These are phyloP conservation scores for Lethocerus indicus DNA, from an alignment of 1,140 invertebrate species.

Conservation along the genomic window DNA sequence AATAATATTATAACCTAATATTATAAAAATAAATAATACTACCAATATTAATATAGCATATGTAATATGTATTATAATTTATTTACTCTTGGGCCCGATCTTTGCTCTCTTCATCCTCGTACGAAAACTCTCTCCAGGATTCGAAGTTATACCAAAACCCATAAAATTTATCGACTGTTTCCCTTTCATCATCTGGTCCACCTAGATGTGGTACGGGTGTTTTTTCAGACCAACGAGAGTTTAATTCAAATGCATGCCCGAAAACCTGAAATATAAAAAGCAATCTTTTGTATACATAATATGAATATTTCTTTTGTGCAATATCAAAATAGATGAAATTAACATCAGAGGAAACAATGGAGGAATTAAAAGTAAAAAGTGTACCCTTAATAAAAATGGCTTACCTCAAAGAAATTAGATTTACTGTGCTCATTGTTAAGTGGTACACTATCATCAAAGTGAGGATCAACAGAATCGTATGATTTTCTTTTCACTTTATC, in stretches of 20 bases:
- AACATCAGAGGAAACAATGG: no score
- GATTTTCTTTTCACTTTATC: slow-evolving; percentile 64
- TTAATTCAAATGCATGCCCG: slow-evolving; percentile 64
- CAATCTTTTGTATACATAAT: no score
- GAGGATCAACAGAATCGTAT: slow-evolving; percentile 92
- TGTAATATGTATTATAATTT: no score
- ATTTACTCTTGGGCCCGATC: slow-evolving; percentile 90
- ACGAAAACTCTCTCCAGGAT: slow-evolving; percentile 98
- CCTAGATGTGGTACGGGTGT: slow-evolving; percentile 75
- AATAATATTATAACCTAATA: no score
- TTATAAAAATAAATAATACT: no score
- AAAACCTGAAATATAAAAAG: slow-evolving; percentile 35
- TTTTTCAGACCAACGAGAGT: slow-evolving; percentile 84
- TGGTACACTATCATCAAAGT: slow-evolving; percentile 82
- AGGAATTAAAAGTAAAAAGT: no score
- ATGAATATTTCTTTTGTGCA: no score
- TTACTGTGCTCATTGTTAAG: slow-evolving; percentile 48
- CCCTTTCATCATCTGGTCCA: slow-evolving; percentile 43
- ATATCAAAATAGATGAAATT: no score
- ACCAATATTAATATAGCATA: no score
- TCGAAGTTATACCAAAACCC: slow-evolving; percentile 95
- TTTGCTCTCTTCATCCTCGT: slow-evolving; percentile 96
- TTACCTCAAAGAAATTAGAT: slow-evolving; percentile 28
- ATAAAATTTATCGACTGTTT: slow-evolving; percentile 72
- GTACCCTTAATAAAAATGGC: no score